Base-by-base conservation (phyloP, 2,797 vertebrate species). In the Neopelma chrysocephalum region DNA sequence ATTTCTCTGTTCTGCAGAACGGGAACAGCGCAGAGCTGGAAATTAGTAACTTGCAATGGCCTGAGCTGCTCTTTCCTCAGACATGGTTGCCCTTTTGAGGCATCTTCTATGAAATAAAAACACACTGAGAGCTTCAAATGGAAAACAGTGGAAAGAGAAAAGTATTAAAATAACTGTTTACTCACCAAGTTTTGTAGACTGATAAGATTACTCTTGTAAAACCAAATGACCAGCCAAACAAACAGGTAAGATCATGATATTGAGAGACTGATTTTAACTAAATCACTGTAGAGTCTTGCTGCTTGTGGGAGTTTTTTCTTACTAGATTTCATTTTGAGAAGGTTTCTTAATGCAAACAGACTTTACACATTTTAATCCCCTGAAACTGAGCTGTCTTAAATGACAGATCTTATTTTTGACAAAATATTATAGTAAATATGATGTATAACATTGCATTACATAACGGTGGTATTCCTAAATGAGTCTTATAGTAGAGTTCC, bases 1-100 rank as follows among this genome's bases (percentile, higher is more conserved):
- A 32, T 66, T 47, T 51, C 11, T 53, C 31, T 64, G 0, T 42
- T 34, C 48, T 71, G 45, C 42, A 34, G 51, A 71, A 34, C 1
- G 7, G 27, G 27, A 19, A 5, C 8, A 51, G 36, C 2, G 0
- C 56, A 38, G 76, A 66, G 31, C 6, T 86, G 47, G 51, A 70
- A 60, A 47, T 12, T 14, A 75, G 36, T 45, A 75, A 26, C 11
- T 71, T 53, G 15, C 22, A 64, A 12, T 50, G 29, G 45, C 45
- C 65, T 48, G 53, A 68, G 69, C 53, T 4, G 10, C 21, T 54
- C 26, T 89, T 57, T 62, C 57, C 62, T 66, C 64, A 61, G 43
- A 29, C 4, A 0, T 2, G 3, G 34, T 45, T 4, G 1, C 32
- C 15, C 38, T 38, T 80, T 73, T 3, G 1, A 18, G 27, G 17